phyloP scores from a whole-genome alignment of 92 coral and sea anemone species.

The Meandrina meandrites region DNA sequence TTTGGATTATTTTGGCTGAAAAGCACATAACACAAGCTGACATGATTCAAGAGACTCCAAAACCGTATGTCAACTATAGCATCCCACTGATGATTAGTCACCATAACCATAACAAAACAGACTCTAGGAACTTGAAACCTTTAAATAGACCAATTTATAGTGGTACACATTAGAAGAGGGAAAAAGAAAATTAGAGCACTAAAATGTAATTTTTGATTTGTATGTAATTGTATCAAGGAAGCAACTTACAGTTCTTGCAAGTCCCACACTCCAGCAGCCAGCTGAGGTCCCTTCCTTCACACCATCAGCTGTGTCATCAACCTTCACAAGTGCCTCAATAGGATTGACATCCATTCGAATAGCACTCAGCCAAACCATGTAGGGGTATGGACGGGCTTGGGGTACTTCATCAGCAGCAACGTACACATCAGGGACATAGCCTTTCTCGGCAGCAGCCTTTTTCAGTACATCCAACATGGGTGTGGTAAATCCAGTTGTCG shows the following conservation, averaged over 20 bases:
- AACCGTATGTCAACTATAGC: background rate
- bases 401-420: conserved; percentile 99
- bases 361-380: conserved; percentile 98
- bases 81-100: background rate
- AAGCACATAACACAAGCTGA: too few relatives aligned
- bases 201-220: too few relatives aligned
- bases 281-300: conserved; percentile 97
- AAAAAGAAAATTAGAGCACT: too few relatives aligned
- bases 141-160: too few relatives aligned
- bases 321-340: conserved; percentile 91
- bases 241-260: conserved; percentile 98
- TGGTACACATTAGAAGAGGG: too few relatives aligned
- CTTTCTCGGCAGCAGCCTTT: conserved; percentile 79
- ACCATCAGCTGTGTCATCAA: conserved; percentile 98
- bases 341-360: conserved; percentile 91
- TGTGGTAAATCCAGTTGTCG: conserved; percentile 94
- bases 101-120: background rate
- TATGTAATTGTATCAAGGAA: background rate
- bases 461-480: conserved; percentile 89
- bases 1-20: too few relatives aligned
- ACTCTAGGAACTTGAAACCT: too few relatives aligned
- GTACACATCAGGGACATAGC: conserved; percentile 93
- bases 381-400: conserved; percentile 98
- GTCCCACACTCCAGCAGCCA: conserved; percentile 99
- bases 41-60: too few relatives aligned